Evolutionary conservation across 2,113 vertebrate species (phyloP).

Genomic region (Hippocampus barbouri): DNA sequence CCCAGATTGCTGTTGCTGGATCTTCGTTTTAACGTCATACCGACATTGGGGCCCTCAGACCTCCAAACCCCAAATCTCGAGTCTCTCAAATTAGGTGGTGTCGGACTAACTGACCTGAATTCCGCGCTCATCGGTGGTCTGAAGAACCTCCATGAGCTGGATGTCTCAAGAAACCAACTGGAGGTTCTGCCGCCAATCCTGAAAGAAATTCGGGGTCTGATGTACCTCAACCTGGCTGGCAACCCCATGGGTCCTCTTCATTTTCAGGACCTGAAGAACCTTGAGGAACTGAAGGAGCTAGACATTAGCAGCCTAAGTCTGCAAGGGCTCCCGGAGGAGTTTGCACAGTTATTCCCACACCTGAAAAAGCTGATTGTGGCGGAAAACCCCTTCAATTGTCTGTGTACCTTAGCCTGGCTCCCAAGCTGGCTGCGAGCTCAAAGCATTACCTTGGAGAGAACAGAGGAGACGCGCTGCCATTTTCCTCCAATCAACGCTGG

Average conservation of each 20-base stretch:
- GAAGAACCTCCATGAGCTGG: constrained; percentile 86
- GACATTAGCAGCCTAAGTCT: constrained; percentile 91
- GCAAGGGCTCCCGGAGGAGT: constrained; percentile 81
- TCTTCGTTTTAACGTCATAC: constrained; percentile 83
- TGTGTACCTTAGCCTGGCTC: constrained; percentile 90
- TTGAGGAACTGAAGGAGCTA: constrained; percentile 81
- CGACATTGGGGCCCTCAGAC: constrained; percentile 62
- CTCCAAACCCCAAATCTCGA: constrained; percentile 82
- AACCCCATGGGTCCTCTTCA: constrained; percentile 83
- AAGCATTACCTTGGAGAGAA: constrained; percentile 70
- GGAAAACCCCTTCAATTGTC: constrained; percentile 94
- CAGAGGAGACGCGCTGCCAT: constrained; percentile 91
- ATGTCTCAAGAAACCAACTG: constrained; percentile 87
- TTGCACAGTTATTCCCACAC: constrained; percentile 78
- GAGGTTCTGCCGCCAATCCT: constrained; percentile 71
- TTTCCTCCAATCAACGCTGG: constrained; percentile 87
- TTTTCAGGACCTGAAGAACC: constrained; percentile 74
- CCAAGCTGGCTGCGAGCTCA: constrained; percentile 81
- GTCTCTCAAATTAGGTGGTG: constrained; percentile 81
- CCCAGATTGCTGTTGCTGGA: constrained; percentile 87
- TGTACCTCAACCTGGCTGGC: constrained; percentile 80
- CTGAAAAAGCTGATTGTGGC: constrained; percentile 78
- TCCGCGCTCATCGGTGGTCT: constrained; percentile 78
- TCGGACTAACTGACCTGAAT: constrained; percentile 77
- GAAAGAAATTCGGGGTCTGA: constrained; percentile 73